A percentile compares a stretch with the other conserved stretches of the same genome.
Evolutionary conservation across 2,113 vertebrate genomes (phyloP).

Genomic region (Ploceus nigricollis): DNA sequence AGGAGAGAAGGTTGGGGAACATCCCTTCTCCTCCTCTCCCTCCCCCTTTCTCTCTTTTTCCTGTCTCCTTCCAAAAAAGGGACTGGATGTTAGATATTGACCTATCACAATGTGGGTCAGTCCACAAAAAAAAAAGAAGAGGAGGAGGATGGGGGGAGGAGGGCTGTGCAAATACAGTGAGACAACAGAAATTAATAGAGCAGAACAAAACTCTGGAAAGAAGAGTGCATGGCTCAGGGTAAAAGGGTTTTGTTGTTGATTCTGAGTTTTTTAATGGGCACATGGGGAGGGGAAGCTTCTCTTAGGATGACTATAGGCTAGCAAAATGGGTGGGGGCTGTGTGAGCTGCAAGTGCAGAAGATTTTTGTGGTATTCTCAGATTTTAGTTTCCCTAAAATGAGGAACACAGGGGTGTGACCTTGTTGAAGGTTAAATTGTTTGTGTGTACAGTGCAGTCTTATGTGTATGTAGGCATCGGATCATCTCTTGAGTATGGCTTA

Average conservation of each 20-base stretch:
- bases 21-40: neutral
- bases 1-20: neutral
- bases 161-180: neutral
- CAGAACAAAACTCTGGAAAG: constrained; percentile 40
- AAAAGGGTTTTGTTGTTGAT: constrained; percentile 28
- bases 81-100: constrained; percentile 22
- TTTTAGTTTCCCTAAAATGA: neutral
- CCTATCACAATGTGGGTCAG: constrained; percentile 52
- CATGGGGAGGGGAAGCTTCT: neutral
- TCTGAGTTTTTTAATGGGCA: neutral
- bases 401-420: neutral
- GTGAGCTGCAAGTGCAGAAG: neutral
- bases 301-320: neutral
- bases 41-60: constrained; percentile 10
- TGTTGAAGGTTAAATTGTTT: neutral
- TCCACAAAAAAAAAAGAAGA: neutral
- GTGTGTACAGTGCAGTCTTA: neutral
- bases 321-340: neutral
- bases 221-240: neutral
- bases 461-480: rapidly evolving
- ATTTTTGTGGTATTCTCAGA: neutral
- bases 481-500: neutral
- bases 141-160: neutral
- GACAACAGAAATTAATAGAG: constrained; percentile 56
- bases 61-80: constrained; percentile 4